Percentiles rank a stretch among this genome's conserved stretches.
These are phyloP conservation scores for Tachypleus tridentatus DNA, from an alignment of 1,140 invertebrate species.

Conservation along the genomic window DNA sequence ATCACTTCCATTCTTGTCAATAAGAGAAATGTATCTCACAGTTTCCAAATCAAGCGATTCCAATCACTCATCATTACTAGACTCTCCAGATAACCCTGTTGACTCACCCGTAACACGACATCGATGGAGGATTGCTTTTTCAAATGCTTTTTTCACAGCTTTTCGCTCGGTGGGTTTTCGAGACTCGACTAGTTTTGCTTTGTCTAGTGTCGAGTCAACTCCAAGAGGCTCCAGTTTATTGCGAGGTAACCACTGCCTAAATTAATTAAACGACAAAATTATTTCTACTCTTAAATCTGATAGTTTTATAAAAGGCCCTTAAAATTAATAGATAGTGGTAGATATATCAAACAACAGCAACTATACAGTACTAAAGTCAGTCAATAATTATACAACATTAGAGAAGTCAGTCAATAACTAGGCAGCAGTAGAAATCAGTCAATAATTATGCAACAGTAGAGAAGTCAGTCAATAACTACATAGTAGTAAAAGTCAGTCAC, in stretches of 20 bases:
- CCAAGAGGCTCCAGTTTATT: constrained; percentile 84
- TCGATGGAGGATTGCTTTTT: constrained; percentile 79
- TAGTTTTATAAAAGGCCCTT: background rate
- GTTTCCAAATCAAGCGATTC: too few species aligned
- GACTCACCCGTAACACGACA: constrained; percentile 41
- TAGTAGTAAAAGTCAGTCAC: too few species aligned
- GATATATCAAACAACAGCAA: too few species aligned
- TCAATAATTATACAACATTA: too few species aligned
- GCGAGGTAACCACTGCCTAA: constrained; percentile 83
- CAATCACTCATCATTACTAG: constrained; percentile 27
- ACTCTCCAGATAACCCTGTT: constrained; percentile 35
- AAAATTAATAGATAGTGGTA: too few species aligned
- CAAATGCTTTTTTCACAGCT: constrained; percentile 86
- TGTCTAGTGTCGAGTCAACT: constrained; percentile 70
- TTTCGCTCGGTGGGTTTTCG: constrained; percentile 80
- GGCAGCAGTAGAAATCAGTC: too few species aligned
- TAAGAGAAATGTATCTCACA: too few species aligned
- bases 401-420: too few species aligned
- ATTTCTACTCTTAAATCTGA: background rate
- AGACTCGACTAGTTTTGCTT: constrained; percentile 77
- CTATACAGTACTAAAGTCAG: too few species aligned
- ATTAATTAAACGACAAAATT: constrained; percentile 14
- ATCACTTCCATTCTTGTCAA: too few species aligned
- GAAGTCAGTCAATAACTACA: too few species aligned
- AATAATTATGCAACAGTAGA: too few species aligned